Conservation (phyloP, 2,888 invertebrate species). For the Carabus problematicus region DNA sequence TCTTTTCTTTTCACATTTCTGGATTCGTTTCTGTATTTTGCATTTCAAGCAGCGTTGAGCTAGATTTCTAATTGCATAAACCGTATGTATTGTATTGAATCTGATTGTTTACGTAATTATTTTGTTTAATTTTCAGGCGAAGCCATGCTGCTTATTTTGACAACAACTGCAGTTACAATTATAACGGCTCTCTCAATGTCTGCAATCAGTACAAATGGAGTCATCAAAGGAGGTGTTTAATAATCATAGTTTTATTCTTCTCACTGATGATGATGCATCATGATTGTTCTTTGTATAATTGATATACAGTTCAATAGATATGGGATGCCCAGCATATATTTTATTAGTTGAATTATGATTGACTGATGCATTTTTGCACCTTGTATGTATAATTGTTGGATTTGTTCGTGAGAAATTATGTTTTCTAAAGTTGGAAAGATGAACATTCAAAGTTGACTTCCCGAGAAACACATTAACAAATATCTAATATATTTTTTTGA, state of each 20-base stretch:
- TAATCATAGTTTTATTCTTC: neutral
- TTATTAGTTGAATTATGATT: too few relatives aligned
- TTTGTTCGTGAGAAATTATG: too few relatives aligned
- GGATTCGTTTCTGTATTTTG: slow-evolving; percentile 30
- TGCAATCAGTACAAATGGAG: slow-evolving; percentile 97
- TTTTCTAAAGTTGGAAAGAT: too few relatives aligned
- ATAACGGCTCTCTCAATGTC: slow-evolving; percentile 97
- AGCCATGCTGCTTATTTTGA: slow-evolving; percentile 77
- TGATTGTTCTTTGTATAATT: neutral
- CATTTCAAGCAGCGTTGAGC: neutral
- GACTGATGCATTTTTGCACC: too few relatives aligned
- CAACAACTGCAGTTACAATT: slow-evolving; percentile 84
- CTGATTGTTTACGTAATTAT: slow-evolving; percentile 3
- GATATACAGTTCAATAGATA: slow-evolving; percentile 1
- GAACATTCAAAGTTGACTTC: too few relatives aligned
- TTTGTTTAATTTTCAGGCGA: slow-evolving; percentile 64
- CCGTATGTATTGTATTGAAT: slow-evolving; percentile 12
- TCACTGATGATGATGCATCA: slow-evolving; percentile 7
- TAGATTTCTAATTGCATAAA: too few relatives aligned
- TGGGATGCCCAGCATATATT: too few relatives aligned
- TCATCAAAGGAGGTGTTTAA: slow-evolving; percentile 89
- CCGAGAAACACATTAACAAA: too few relatives aligned
- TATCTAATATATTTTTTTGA: too few relatives aligned
- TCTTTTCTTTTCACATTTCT: too few relatives aligned
- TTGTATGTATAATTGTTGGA: too few relatives aligned